Base-by-base conservation (phyloP, 2,113 vertebrate species). In the Passer domesticus region DNA sequence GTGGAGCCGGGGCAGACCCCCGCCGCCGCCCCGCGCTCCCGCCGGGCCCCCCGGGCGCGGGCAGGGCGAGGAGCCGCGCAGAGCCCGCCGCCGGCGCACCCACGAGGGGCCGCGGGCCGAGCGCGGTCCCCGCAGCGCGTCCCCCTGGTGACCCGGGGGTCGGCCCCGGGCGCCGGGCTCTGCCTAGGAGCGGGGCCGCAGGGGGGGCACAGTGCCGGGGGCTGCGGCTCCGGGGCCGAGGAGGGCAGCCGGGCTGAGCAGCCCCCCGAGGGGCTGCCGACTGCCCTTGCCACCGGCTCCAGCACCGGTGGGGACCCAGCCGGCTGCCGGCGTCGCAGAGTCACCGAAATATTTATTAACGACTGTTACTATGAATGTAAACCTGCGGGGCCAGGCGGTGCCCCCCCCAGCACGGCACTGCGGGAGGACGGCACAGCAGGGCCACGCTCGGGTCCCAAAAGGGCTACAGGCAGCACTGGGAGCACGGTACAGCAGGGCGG, bases 1-100 rank as follows among this genome's bases (percentile, higher is more conserved):
- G 50, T 98, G 98, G 98, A 97, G 97, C 33, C 97, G 97, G 24
- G 98, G 98, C 82, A 87, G 95, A 83, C 86, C 97, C 33, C 97
- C 96, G 0, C 64, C 75, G 0, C 68, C 86, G 1, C 73, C 96
- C 72, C 95, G 86, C 30, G 60, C 76, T 41, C 97, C 97, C 33
- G 92, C 95, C 7, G 37, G 94, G 2, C 94, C 98, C 55, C 98
- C 98, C 19, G 98, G 98, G 85, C 99, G 97, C 94, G 97, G 99
- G 83, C 98, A 98, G 82, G 93, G 98, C 9, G 97, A 98, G 93
- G 98, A 99, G 44, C 97, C 96, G 24, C 97, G 98, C 69, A 99
- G 98, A 95, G 98, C 98, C 64, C 98, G 99, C 60, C 99, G 98
- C 94, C 98, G 99, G 63, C 98, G 99, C 94, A 99, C 98, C 49